Evolutionary conservation across 1,140 invertebrate genomes (phyloP).

Genomic region (Papilio machaon): DNA sequence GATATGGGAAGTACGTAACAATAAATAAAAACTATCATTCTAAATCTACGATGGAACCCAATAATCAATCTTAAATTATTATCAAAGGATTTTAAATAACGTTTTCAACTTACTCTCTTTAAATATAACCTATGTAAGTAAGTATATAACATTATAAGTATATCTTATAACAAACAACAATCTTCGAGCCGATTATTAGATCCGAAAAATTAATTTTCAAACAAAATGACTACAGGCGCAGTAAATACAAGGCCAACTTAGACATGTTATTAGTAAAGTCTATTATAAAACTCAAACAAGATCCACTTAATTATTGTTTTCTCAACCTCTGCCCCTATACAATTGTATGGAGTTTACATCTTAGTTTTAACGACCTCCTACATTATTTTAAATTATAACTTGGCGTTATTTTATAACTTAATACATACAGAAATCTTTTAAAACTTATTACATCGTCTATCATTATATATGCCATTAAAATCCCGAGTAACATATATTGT

Average conservation of each 20-base stretch:
- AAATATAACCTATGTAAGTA: no score
- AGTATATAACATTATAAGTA: no score
- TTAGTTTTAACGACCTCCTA: conserved; percentile 2
- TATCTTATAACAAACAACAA: no score
- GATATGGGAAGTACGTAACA: no score
- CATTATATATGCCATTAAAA: not conserved
- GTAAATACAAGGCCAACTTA: conserved; percentile 6
- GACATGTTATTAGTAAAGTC: not conserved
- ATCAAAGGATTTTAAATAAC: no score
- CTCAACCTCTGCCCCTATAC: conserved; percentile 1
- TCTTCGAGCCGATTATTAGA: not conserved
- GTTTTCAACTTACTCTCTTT: no score
- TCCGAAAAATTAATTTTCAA: not conserved
- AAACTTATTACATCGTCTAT: not conserved
- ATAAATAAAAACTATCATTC: no score
- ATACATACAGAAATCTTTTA: not conserved
- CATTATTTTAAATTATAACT: not conserved
- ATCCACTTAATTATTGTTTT: not conserved
- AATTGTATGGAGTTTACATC: not conserved
- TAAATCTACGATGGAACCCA: no score
- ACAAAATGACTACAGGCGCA: not conserved
- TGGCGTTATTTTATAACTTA: not conserved
- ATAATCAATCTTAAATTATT: no score
- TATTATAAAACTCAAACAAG: conserved; percentile 8
- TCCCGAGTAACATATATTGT: not conserved